phyloP scores from a whole-genome alignment of 2,888 invertebrate genomes.

The Keiferia lycopersicella region DNA sequence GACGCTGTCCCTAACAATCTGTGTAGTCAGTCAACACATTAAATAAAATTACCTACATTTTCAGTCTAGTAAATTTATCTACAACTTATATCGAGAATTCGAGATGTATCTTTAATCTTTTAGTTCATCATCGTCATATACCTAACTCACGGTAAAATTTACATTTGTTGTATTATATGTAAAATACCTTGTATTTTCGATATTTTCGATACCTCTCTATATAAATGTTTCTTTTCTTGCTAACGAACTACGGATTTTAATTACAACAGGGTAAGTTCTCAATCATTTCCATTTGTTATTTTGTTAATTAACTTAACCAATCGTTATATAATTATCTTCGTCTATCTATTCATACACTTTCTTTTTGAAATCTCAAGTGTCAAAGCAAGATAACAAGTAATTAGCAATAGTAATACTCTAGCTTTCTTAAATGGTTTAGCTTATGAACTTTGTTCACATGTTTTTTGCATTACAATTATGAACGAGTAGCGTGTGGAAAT shows the following conservation, averaged over 20 bases:
- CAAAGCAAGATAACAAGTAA: slow-evolving; percentile 46
- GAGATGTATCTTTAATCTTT: too few relatives aligned
- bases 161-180: too few relatives aligned
- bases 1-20: too few relatives aligned
- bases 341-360: slow-evolving; percentile 44
- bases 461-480: slow-evolving; percentile 51
- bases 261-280: slow-evolving; percentile 59
- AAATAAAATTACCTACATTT: too few relatives aligned
- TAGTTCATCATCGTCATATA: too few relatives aligned
- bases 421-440: slow-evolving; percentile 54
- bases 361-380: slow-evolving; percentile 43
- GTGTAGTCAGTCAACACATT: too few relatives aligned
- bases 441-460: slow-evolving; percentile 58
- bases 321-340: neutral
- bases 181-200: slow-evolving; percentile 17
- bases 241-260: slow-evolving; percentile 53
- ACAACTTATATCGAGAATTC: too few relatives aligned
- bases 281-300: slow-evolving; percentile 25
- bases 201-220: slow-evolving; percentile 48
- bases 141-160: too few relatives aligned
- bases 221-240: slow-evolving; percentile 59
- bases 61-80: too few relatives aligned
- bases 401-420: slow-evolving; percentile 45
- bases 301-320: slow-evolving; percentile 29
- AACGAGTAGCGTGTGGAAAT: slow-evolving; percentile 32